A percentile compares a stretch with the other conserved stretches of the same genome.
Evolutionary conservation across 2,888 invertebrate genomes (phyloP).

Genomic region (Aethes cnicana): DNA sequence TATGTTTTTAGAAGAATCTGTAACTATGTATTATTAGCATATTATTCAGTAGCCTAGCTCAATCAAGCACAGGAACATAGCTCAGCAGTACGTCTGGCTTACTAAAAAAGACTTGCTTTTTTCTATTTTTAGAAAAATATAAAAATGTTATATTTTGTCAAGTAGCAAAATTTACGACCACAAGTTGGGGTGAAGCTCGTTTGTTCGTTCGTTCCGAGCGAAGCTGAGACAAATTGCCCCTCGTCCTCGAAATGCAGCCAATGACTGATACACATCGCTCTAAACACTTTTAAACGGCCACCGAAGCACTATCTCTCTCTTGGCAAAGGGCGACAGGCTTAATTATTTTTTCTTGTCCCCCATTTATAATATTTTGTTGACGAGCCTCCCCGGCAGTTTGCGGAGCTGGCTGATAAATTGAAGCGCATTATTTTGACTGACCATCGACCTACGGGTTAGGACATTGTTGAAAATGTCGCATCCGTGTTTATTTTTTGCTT

Average conservation of each 20-base stretch:
- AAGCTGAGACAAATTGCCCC: slow-evolving; percentile 44
- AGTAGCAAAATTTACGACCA: slow-evolving; percentile 13
- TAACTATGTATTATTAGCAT: too few species aligned
- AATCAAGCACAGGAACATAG: too few species aligned
- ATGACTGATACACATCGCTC: slow-evolving; percentile 30
- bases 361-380: slow-evolving; percentile 31
- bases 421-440: slow-evolving; percentile 25
- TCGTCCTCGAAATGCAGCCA: slow-evolving; percentile 40
- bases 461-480: slow-evolving; percentile 15
- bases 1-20: too few species aligned
- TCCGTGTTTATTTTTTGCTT: slow-evolving; percentile 12
- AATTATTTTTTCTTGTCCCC: slow-evolving; percentile 29
- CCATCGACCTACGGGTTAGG: slow-evolving; percentile 16
- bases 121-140: too few species aligned
- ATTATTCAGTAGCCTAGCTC: too few species aligned
- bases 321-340: slow-evolving; percentile 23
- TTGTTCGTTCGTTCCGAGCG: slow-evolving; percentile 10
- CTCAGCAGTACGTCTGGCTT: too few species aligned
- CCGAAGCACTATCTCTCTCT: slow-evolving; percentile 19
- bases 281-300: slow-evolving; percentile 24
- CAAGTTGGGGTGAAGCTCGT: slow-evolving; percentile 17
- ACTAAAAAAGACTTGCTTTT: too few species aligned
- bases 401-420: slow-evolving; percentile 26
- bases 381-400: slow-evolving; percentile 23
- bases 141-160: slow-evolving; percentile 4